phyloP scores from a whole-genome alignment of 2,888 invertebrate species.

The Caenorhabditis sp. region DNA sequence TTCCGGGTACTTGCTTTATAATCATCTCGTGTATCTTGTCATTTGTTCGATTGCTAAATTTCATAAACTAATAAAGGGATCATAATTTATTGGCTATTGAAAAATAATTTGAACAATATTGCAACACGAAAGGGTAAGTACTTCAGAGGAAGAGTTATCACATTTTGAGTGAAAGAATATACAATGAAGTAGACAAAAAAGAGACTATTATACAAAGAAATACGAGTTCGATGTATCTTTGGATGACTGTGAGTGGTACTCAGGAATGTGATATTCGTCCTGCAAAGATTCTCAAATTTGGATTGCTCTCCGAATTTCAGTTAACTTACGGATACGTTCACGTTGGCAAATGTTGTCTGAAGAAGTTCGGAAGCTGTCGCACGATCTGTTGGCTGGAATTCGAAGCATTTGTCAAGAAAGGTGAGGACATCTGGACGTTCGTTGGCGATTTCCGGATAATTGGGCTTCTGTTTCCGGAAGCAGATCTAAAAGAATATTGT shows the following conservation, averaged over 20 bases:
- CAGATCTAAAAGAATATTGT: conserved; percentile 36
- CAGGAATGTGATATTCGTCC: conserved; percentile 49
- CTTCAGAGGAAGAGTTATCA: conserved; percentile 8
- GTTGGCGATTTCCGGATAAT: conserved; percentile 45
- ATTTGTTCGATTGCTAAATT: no score
- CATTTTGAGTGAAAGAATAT: background rate
- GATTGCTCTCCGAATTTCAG: background rate
- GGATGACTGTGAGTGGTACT: conserved; percentile 47
- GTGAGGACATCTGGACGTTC: conserved; percentile 84
- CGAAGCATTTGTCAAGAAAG: conserved; percentile 90
- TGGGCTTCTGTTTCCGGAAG: conserved; percentile 58
- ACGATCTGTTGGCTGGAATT: conserved; percentile 90
- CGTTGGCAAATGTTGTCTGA: conserved; percentile 88
- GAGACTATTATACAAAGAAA: conserved; percentile 26
- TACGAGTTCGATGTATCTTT: conserved; percentile 37
- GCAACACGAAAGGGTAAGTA: conserved; percentile 15
- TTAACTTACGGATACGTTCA: conserved; percentile 61
- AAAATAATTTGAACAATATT: conserved; percentile 30
- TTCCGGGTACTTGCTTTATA: background rate
- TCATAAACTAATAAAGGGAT: no score
- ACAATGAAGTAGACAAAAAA: background rate
- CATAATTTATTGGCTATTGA: background rate
- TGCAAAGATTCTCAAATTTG: background rate
- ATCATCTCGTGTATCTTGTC: background rate
- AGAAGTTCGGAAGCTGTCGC: conserved; percentile 88